Percentiles rank a stretch among this genome's conserved stretches.
Evolutionary conservation across 2,888 invertebrate species (phyloP).

Genomic region (Folsomia candida): DNA sequence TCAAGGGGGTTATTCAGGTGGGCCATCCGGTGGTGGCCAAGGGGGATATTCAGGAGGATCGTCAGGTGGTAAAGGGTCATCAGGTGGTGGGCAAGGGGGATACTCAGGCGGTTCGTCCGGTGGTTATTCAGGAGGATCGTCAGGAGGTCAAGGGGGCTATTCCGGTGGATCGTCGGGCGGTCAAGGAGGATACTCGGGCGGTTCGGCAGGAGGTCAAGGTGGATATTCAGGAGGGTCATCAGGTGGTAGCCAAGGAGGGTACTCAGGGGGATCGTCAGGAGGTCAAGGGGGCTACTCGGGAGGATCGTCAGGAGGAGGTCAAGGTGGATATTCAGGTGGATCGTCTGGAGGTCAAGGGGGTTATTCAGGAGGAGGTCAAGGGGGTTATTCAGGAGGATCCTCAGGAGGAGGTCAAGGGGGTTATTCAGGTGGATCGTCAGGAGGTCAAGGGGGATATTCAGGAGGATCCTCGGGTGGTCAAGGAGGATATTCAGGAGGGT

Average conservation of each 20-base stretch:
- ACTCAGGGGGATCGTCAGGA: neutral
- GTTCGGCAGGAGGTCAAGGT: neutral
- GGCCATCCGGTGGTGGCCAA: neutral
- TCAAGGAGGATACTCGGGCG: neutral
- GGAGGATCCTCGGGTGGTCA: slow-evolving; percentile 3
- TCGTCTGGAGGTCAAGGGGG: neutral
- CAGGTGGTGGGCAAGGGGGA: neutral
- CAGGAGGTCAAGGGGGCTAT: slow-evolving; percentile 3
- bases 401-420: neutral
- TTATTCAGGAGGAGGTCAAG: slow-evolving; percentile 2
- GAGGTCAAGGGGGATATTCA: slow-evolving; percentile 6
- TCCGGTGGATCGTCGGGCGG: neutral
- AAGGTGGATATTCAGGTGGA: neutral
- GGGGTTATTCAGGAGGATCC: slow-evolving; percentile 3
- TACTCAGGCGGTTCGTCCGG: slow-evolving; percentile 11
- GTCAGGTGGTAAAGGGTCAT: neutral
- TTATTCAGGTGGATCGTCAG: slow-evolving; percentile 6
- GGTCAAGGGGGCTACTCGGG: neutral
- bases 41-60: slow-evolving; percentile 13
- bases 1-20: slow-evolving; percentile 8
- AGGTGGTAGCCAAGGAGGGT: neutral
- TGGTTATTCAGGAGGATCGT: neutral
- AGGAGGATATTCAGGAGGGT: slow-evolving; percentile 10
- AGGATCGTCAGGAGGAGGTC: neutral
- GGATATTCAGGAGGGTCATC: too few relatives aligned